Evolutionary conservation across 2,797 vertebrate genomes (phyloP), one percentile per base, ranked within the genome.

Genomic region (Malacoctenus gilli): DNA sequence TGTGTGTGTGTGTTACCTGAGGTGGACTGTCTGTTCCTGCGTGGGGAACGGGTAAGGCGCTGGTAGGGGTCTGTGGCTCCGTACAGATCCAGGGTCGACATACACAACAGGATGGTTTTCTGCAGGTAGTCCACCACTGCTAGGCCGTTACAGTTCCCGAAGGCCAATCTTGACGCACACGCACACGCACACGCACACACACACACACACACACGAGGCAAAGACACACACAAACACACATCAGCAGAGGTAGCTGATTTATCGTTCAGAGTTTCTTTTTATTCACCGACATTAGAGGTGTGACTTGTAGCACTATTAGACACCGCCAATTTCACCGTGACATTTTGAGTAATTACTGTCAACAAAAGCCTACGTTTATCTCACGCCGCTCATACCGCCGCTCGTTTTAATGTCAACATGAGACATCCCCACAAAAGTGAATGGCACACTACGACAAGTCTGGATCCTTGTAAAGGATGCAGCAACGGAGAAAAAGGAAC

Each of bases 121-220:
- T 99, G 97, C 75, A 97, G 91, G 80, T 95, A 97, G 91, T 99
- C 97, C 87, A 99, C 94, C 59, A 99, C 91, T 0, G 91, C 95
- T 55, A 99, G 88, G 58, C 96, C 96, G 59, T 92, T 97, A 84
- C 94, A 94, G 85, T 96, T 98, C 65, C 97, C 97, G 86, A 98
- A 92, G 49, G 97, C 95, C 89, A 99, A 87, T 68, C 97, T 99
- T 80, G 43, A 75, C 30, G 46, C 34, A 59, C 34, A 48, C 52
- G 58, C 36, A 55, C 48, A 53, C 25, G 36, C n/a, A 56, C 1
- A 40, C 20, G 60, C 35, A 36, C 37, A 59, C 11, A 7, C 15
- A 46, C 32, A 66, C 37, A 64, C 0, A 10, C 25, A 39, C n/a
- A 56, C 1, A 40, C 20, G 60, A 28, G 31, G 18, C 23, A 44